Conservation (phyloP, 2,888 invertebrate genomes). For the Philaethria dido region DNA sequence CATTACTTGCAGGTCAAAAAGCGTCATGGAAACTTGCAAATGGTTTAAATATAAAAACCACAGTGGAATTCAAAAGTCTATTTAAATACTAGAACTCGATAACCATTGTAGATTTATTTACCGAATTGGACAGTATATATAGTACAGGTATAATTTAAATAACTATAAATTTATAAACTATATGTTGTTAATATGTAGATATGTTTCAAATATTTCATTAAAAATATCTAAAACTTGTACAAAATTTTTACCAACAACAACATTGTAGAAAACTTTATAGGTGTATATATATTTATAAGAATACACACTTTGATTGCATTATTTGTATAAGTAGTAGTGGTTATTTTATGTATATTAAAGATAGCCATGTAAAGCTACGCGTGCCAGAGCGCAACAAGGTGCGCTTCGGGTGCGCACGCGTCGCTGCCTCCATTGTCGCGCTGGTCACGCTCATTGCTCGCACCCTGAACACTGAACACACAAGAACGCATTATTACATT, state of each 20-base stretch:
- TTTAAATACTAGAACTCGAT: background rate
- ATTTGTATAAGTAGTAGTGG: background rate
- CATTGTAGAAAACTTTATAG: no score
- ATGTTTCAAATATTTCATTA: no score
- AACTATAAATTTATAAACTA: no score
- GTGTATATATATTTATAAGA: background rate
- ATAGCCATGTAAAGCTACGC: constrained; percentile 34
- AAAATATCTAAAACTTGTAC: no score
- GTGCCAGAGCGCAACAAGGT: constrained; percentile 59
- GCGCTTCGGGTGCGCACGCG: constrained; percentile 70
- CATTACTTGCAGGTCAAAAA: constrained; percentile 56
- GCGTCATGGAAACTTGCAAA: constrained; percentile 34
- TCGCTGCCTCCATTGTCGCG: constrained; percentile 70
- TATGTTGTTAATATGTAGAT: no score
- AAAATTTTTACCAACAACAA: no score
- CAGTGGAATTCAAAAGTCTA: background rate
- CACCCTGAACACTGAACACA: constrained; percentile 63
- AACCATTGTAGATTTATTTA: background rate
- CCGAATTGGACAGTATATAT: no score
- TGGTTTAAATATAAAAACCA: background rate
- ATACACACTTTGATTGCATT: background rate
- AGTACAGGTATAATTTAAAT: no score
- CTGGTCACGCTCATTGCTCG: constrained; percentile 71
- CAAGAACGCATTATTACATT: constrained; percentile 75
- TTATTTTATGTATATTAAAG: background rate